Percentiles rank a stretch among this genome's conserved stretches.
Conservation (phyloP, 2,888 invertebrate species). For the Neoaliturus tenellus region DNA sequence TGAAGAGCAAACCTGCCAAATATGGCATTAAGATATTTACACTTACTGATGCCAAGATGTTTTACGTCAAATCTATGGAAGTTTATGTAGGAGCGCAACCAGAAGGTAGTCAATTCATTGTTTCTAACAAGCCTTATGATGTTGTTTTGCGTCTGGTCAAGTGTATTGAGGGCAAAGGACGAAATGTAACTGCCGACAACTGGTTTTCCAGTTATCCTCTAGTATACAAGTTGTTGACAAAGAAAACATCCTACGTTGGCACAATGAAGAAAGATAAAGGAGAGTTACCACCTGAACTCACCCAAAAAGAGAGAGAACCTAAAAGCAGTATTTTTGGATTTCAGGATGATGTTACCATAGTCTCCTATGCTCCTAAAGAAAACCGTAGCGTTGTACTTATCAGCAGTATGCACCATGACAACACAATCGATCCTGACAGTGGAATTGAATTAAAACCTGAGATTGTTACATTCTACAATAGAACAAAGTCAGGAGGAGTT, state of each 20-base stretch:
- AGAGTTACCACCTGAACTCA: conserved; percentile 29
- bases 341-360: conserved; percentile 42
- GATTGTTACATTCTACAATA: conserved; percentile 40
- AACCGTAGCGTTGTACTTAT: conserved; percentile 51
- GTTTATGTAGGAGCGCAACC: conserved; percentile 42
- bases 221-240: conserved; percentile 1
- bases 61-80: conserved; percentile 50
- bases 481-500: conserved; percentile 45
- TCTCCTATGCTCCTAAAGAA: conserved; percentile 47
- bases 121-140: conserved; percentile 53
- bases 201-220: conserved; percentile 47
- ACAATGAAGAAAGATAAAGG: conserved; percentile 44
- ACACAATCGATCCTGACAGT: conserved; percentile 22
- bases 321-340: conserved; percentile 47
- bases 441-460: conserved; percentile 46
- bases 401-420: conserved; percentile 43
- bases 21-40: conserved; percentile 52
- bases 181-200: conserved; percentile 52
- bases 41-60: conserved; percentile 52
- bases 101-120: conserved; percentile 13
- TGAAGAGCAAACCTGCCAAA: conserved; percentile 52
- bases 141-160: conserved; percentile 28
- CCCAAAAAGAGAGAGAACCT: not conserved
- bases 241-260: conserved; percentile 24
- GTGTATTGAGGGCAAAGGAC: conserved; percentile 21